Percentiles rank a stretch among this genome's conserved stretches.
These are phyloP conservation scores for Drosophila pachea DNA, from an alignment of 1,140 invertebrate genomes.

Conservation along the genomic window DNA sequence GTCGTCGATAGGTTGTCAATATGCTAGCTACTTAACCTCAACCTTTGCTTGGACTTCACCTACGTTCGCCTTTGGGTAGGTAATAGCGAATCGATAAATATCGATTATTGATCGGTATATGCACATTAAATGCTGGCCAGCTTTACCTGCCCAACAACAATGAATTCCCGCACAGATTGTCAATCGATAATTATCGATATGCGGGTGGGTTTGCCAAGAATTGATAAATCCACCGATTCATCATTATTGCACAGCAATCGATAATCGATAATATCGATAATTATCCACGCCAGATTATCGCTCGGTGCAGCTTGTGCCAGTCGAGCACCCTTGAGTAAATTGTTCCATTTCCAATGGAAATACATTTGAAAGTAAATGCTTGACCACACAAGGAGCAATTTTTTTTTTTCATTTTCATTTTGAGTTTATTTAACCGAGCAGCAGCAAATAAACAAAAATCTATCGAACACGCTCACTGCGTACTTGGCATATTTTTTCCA, in stretches of 20 bases:
- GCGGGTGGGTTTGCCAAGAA: too few species aligned
- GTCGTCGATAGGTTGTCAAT: conserved; percentile 11
- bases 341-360: conserved; percentile 21
- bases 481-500: conserved; percentile 26
- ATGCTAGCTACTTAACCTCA: conserved; percentile 27
- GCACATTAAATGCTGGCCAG: too few species aligned
- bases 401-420: conserved; percentile 59
- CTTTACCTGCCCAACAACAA: background rate
- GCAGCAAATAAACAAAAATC: conserved; percentile 50
- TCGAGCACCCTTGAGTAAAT: conserved; percentile 16
- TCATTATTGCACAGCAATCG: too few species aligned
- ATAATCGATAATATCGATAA: background rate
- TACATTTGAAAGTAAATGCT: conserved; percentile 52
- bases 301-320: background rate
- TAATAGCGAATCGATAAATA: background rate
- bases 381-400: conserved; percentile 51
- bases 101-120: background rate
- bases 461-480: conserved; percentile 28
- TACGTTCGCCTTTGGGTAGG: background rate
- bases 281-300: background rate
- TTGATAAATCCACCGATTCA: too few species aligned
- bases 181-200: background rate
- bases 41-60: background rate
- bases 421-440: conserved; percentile 50
- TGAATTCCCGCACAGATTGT: too few species aligned